Conservation (phyloP, 2,113 vertebrate species). For the Piprites chloris region DNA sequence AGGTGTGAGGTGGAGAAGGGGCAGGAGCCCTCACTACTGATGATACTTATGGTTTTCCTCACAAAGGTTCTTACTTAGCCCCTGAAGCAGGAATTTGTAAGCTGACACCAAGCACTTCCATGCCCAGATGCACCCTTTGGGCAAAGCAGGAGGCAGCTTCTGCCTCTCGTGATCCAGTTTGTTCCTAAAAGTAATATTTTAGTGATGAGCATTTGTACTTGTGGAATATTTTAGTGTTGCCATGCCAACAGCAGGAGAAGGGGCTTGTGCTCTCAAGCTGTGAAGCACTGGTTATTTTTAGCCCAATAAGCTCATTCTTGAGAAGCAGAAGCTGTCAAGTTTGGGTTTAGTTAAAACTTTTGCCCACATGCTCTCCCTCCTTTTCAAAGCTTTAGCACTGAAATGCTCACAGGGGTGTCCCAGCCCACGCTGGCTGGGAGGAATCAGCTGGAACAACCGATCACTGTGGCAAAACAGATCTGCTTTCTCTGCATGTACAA, state of each 20-base stretch:
- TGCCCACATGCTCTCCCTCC: not conserved
- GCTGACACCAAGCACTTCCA: not conserved
- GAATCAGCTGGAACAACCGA: not conserved
- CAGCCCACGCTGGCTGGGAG: not conserved
- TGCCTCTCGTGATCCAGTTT: not conserved
- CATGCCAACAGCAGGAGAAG: conserved; percentile 63
- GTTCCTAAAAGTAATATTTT: conserved; percentile 51
- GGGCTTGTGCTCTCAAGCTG: conserved; percentile 41
- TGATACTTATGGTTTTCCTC: not conserved
- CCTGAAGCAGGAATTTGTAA: not conserved
- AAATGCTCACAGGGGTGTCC: not conserved
- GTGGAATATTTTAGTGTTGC: conserved; percentile 68
- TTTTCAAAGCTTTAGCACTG: not conserved
- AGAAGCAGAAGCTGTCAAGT: conserved; percentile 31
- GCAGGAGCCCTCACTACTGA: not conserved
- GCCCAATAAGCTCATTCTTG: conserved; percentile 51
- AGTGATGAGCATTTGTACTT: conserved; percentile 20
- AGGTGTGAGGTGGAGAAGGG: not conserved
- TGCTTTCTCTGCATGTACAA: not conserved
- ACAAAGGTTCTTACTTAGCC: not conserved
- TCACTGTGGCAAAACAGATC: not conserved
- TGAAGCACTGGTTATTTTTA: conserved; percentile 67
- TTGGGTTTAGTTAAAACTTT: conserved; percentile 47
- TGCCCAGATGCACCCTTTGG: not conserved
- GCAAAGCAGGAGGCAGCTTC: conserved; percentile 3